Evolutionary conservation across 2,797 vertebrate species (phyloP), one percentile per base, ranked within the genome.

Genomic region (Clamator glandarius): DNA sequence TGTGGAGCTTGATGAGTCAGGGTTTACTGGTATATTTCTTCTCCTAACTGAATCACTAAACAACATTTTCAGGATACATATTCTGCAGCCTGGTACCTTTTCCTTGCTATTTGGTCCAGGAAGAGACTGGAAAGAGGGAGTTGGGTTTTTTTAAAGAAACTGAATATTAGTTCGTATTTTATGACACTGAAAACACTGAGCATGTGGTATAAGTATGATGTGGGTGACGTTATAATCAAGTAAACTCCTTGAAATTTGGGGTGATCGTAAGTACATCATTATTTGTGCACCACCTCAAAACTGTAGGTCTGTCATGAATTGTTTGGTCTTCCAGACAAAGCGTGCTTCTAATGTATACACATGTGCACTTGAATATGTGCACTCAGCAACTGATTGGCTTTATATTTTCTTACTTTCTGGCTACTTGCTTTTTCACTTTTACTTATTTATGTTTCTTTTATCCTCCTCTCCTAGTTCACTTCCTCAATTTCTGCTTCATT

Each of bases 381-480:
- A 64, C 8, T 15, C 9, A 50, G 26, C 4, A 72, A 44, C 1
- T 42, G 10, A 23, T 21, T 68, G 0, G 0, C 62, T 78, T 78
- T 64, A 5, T 44, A 8, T 46, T 84, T 87, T 55, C 57, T 73
- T 62, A 35, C 55, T 55, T 82, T 78, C 11, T 82, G 46, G 15
- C 18, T 75, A 16, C 52, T 70, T 75, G 10, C 2, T 59, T 2
- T 54, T 66, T 72, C 36, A 9, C 11, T 89, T 87, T 89, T 17
- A 54, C 6, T 44, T 57, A 7, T 24, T 85, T 36, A 36, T 35
- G 15, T 57, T 8, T 19, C 42, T 51, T 51, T 63, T 28, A 21
- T 42, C 11, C 7, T 68, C 3, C 9, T 4, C 4, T 90, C 16
- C 21, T 72, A 8, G 19, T n/a, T 88, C 25, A 52, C 3, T 84